A percentile compares a stretch with the other conserved stretches of the same genome.
These are phyloP conservation scores for Eciton burchellii DNA, from an alignment of 1,140 invertebrate species.

Conservation along the genomic window DNA sequence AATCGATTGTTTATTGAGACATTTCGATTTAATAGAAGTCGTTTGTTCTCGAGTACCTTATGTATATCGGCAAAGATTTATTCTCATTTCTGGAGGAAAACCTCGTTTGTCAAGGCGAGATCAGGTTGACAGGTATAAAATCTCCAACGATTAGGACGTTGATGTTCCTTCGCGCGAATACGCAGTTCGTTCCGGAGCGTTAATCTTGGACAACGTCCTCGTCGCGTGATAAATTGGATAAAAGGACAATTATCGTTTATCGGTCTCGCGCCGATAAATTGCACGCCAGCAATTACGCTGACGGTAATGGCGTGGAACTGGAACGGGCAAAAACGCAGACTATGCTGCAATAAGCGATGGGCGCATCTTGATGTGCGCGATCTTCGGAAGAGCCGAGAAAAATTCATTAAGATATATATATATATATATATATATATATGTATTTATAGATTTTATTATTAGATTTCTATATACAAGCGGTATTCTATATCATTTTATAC, in stretches of 20 bases:
- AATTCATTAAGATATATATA: not conserved
- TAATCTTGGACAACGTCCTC: conserved; percentile 28
- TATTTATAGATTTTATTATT: too few species aligned
- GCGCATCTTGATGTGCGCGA: not conserved
- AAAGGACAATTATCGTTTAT: conserved; percentile 51
- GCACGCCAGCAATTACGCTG: conserved; percentile 37
- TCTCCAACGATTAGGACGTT: conserved; percentile 39
- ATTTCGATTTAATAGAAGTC: conserved; percentile 1
- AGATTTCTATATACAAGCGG: too few species aligned
- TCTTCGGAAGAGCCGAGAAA: not conserved
- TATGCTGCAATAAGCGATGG: conserved; percentile 7
- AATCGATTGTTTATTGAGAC: conserved; percentile 26
- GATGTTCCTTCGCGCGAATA: conserved; percentile 2
- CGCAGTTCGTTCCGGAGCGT: not conserved
- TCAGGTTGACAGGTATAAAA: conserved; percentile 36
- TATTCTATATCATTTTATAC: too few species aligned
- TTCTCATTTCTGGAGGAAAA: conserved; percentile 25
- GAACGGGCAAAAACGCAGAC: conserved; percentile 24
- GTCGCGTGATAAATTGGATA: conserved; percentile 40
- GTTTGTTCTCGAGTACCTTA: not conserved
- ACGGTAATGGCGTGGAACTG: conserved; percentile 20
- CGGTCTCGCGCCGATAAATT: conserved; percentile 32
- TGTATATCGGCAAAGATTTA: conserved; percentile 6
- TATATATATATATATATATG: too few species aligned
- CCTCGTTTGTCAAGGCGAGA: conserved; percentile 34